phyloP scores from a whole-genome alignment of 35 echinoderm and acorn worm species.

The Lytechinus variegatus region DNA sequence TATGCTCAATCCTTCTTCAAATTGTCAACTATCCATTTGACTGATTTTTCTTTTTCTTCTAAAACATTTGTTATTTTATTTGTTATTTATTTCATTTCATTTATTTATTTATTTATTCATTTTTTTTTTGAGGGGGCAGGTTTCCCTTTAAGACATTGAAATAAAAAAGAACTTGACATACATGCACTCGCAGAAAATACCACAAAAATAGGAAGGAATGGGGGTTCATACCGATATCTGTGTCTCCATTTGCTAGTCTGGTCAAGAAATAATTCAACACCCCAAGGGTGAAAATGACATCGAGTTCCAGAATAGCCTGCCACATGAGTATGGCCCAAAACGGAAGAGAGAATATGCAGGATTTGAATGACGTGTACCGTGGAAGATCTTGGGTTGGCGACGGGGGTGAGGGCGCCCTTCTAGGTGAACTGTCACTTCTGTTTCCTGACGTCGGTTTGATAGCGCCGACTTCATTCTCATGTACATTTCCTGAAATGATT shows the following conservation, averaged over 20 bases:
- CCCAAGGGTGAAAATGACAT: neutral
- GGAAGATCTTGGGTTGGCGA: neutral
- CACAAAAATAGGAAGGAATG: neutral
- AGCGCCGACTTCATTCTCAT: neutral
- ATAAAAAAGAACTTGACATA: no score
- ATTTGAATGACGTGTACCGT: neutral
- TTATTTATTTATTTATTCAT: no score
- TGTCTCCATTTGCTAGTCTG: neutral
- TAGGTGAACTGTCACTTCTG: neutral
- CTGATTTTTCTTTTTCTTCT: no score
- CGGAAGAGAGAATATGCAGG: neutral
- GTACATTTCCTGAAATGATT: neutral
- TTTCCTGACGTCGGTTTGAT: neutral
- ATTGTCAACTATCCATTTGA: no score
- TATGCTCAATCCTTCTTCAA: no score
- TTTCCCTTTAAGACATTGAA: no score
- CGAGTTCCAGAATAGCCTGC: slow-evolving; percentile 24
- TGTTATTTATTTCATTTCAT: no score
- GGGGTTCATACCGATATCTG: neutral
- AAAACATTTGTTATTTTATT: no score
- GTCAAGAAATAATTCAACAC: neutral
- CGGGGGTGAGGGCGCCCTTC: neutral
- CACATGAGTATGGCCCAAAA: slow-evolving; percentile 21
- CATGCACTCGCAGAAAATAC: no score
- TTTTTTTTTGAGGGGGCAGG: no score